Percentiles rank a stretch among this genome's conserved stretches.
Conservation (phyloP, 2,888 invertebrate species). For the Drosophila imparisetae region DNA sequence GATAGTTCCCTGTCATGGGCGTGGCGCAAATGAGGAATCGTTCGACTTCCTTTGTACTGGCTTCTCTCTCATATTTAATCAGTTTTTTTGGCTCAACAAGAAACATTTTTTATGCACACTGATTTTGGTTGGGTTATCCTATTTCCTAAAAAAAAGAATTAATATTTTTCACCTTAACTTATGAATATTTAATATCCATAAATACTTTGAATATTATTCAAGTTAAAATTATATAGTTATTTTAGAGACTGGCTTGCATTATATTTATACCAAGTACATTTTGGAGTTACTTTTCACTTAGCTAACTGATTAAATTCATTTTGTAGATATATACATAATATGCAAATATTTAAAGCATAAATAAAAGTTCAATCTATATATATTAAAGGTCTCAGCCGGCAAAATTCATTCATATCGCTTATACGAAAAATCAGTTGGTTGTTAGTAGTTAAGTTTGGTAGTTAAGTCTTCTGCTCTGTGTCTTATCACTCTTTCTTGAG, state of each 20-base stretch:
- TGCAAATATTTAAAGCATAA: background rate
- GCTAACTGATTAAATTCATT: background rate
- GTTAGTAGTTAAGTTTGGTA: no score
- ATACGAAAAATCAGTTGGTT: no score
- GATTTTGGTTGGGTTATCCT: background rate
- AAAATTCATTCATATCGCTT: no score
- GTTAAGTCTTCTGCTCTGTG: no score
- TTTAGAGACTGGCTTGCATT: background rate
- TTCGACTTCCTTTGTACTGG: background rate
- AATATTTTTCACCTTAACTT: background rate
- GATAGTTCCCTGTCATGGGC: constrained; percentile 9
- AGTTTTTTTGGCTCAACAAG: background rate
- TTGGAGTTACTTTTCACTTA: background rate
- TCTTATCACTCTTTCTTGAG: no score
- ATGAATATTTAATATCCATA: background rate
- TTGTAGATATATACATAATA: background rate
- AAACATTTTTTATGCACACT: background rate
- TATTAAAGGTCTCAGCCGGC: background rate
- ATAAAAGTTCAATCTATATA: background rate
- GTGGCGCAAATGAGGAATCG: background rate
- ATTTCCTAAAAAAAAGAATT: background rate
- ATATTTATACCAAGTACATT: background rate
- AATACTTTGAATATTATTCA: background rate
- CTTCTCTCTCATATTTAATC: background rate
- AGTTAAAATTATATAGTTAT: background rate